These are phyloP conservation scores for Epinotia ramella DNA, from an alignment of 2,888 invertebrate genomes.

Conservation along the genomic window DNA sequence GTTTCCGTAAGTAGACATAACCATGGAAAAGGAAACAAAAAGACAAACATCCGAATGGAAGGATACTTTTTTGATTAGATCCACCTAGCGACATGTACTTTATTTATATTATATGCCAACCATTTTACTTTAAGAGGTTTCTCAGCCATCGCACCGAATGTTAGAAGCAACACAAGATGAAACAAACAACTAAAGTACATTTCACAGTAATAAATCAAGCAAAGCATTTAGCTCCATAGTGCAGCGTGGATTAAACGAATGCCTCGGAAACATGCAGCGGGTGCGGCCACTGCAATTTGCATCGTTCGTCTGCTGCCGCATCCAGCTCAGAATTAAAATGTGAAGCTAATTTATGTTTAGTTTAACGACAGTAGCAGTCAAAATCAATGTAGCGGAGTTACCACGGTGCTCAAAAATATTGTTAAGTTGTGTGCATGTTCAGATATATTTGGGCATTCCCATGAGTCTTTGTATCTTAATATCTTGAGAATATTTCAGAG, in stretches of 20 bases:
- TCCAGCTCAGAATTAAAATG: slow-evolving; percentile 10
- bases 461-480: no score
- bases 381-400: background rate
- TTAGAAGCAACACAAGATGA: background rate
- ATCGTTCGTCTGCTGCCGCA: slow-evolving; percentile 20
- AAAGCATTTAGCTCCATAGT: slow-evolving; percentile 8
- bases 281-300: slow-evolving; percentile 38
- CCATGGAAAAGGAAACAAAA: no score
- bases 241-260: slow-evolving; percentile 14
- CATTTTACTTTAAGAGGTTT: no score
- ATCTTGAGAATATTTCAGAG: background rate
- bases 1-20: no score
- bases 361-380: background rate
- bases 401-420: no score
- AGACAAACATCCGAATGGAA: no score
- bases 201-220: slow-evolving; percentile 15
- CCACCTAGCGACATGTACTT: background rate
- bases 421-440: no score
- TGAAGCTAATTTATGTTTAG: background rate
- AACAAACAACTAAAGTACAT: background rate
- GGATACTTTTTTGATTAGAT: background rate
- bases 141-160: no score
- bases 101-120: background rate
- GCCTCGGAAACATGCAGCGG: slow-evolving; percentile 29
- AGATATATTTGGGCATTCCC: no score